Conservation (phyloP, 2,888 invertebrate genomes). For the Dolichomitus sp. region DNA sequence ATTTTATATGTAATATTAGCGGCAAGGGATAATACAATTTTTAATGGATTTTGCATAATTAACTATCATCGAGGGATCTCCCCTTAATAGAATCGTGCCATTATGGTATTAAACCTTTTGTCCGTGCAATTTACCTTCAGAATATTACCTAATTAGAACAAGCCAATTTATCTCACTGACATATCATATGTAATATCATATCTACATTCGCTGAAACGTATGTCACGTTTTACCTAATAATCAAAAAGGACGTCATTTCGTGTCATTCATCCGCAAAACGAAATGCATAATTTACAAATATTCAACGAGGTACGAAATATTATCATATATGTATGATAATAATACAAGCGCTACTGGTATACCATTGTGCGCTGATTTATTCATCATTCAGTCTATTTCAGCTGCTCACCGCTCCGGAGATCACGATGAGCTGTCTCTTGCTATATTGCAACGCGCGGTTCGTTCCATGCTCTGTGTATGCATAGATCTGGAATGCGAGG, state of each 20-base stretch:
- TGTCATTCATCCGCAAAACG: constrained; percentile 2
- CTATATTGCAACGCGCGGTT: not conserved
- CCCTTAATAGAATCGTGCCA: not conserved
- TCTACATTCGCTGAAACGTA: not conserved
- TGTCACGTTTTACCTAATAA: not conserved
- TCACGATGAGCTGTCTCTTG: constrained; percentile 27
- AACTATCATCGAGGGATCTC: not conserved
- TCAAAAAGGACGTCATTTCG: constrained; percentile 8
- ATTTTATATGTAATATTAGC: not conserved
- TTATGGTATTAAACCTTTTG: not conserved
- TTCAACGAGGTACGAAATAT: constrained; percentile 20
- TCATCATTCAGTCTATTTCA: constrained; percentile 43
- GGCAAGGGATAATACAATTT: not conserved
- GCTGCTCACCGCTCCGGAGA: not conserved
- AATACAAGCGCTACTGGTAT: constrained; percentile 15
- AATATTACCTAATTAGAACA: not conserved
- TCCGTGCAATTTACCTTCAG: not conserved
- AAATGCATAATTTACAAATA: constrained; percentile 39
- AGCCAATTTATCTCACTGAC: not conserved
- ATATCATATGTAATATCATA: not conserved
- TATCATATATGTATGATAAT: constrained; percentile 48
- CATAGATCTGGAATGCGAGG: not conserved
- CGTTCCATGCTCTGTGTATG: not conserved
- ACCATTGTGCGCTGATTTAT: constrained; percentile 50
- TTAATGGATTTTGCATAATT: not conserved